Base-by-base conservation (phyloP, 2,797 vertebrate species). In the Dicrostonyx torquatus region DNA sequence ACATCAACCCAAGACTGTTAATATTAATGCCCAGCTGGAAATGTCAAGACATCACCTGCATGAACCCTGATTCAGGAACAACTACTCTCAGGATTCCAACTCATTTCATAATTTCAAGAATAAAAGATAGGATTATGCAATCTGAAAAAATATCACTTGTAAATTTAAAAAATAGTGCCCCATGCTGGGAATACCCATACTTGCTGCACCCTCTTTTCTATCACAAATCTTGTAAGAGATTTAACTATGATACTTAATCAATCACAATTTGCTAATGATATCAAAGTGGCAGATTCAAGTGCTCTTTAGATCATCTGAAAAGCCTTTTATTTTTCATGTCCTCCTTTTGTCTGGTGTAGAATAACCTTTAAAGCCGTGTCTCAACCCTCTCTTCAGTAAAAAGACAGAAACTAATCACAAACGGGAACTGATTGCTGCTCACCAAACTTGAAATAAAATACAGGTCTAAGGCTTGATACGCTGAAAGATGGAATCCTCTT, bases 241-340 rank as follows among this genome's bases (percentile, higher is more conserved):
- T 97, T 96, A 97, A 95, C 97, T 95, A 76, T 93, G 94, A 96
- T 97, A 97, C 97, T 97, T 97, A 97, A 97, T 97, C 97, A 97
- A 97, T 97, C 97, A 97, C 96, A 95, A 97, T 97, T 97, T 97
- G 97, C 97, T 97, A 97, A 97, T 97, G 96, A 97, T 97, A 96
- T 97, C 96, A 97, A 95, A 97, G 96, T 97, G 94, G 97, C 96
- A 97, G 95, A 90, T 96, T 97, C 95, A 97, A 97, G 97, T 95
- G 97, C 96, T 95, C 97, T 97, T 97, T 97, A 97, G 95, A 96
- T 97, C 97, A 96, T 97, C 96, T 96, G 94, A 97, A 97, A 97
- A 97, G 97, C 95, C 95, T 97, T 95, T 95, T 96, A 97, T 97
- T 97, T 97, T 97, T 96, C 94, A 93, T 93, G 90, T 66, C 76